Conservation (phyloP, 2,113 vertebrate species). For the Cettia cetti region DNA sequence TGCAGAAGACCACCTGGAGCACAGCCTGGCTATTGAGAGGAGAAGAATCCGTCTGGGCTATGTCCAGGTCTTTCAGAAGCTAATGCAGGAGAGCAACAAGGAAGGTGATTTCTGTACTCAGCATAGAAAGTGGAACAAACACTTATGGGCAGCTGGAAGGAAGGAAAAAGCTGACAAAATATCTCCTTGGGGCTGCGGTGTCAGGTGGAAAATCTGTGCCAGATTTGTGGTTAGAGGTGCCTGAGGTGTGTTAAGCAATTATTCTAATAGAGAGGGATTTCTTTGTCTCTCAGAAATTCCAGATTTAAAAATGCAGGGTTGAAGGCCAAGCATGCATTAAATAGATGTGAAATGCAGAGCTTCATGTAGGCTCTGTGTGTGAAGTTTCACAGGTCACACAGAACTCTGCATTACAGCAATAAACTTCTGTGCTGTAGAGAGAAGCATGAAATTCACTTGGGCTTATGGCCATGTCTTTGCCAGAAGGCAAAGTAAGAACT, state of each 20-base stretch:
- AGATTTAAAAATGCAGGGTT: background rate
- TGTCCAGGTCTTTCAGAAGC: conserved; percentile 64
- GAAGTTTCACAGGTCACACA: background rate
- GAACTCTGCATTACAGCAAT: background rate
- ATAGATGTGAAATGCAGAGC: background rate
- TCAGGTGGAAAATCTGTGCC: background rate
- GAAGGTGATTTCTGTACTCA: conserved; percentile 44
- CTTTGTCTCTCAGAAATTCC: background rate
- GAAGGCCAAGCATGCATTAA: background rate
- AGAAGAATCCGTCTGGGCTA: conserved; percentile 75
- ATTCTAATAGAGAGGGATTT: background rate
- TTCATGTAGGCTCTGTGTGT: background rate
- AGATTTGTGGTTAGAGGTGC: background rate
- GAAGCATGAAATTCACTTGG: background rate
- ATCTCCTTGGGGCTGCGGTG: background rate
- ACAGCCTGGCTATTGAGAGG: conserved; percentile 75
- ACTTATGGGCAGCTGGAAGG: background rate
- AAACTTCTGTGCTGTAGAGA: background rate
- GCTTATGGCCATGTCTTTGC: background rate
- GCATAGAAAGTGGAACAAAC: background rate
- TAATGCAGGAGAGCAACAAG: conserved; percentile 65
- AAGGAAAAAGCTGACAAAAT: background rate
- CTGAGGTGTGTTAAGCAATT: background rate
- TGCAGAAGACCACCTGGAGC: conserved; percentile 69
- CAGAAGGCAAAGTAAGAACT: background rate